phyloP scores from a whole-genome alignment of 1,140 invertebrate genomes.

The Drosophila obscura region DNA sequence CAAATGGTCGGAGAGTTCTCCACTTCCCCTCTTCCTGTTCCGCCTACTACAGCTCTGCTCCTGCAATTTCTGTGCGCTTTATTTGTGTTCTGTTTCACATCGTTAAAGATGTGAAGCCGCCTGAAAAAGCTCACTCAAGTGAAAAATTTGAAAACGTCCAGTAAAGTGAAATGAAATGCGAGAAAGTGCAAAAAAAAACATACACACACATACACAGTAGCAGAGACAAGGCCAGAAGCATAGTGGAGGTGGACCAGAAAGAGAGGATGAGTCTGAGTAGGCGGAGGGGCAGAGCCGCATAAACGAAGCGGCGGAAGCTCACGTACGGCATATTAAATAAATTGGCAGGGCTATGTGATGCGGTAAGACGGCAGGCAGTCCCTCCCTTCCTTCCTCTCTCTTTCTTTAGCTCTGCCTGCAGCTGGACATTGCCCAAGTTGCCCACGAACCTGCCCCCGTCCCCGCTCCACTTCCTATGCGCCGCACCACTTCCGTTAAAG shows the following conservation, averaged over 20 bases:
- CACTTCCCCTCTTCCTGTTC: constrained; percentile 5
- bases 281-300: constrained; percentile 23
- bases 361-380: constrained; percentile 36
- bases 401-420: too few relatives aligned
- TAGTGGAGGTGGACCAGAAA: neutral
- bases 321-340: constrained; percentile 82
- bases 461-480: too few relatives aligned
- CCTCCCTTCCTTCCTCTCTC: too few relatives aligned
- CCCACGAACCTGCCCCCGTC: too few relatives aligned
- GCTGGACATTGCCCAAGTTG: too few relatives aligned
- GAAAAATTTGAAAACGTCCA: constrained; percentile 81
- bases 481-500: constrained; percentile 1
- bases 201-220: neutral
- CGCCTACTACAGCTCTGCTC: neutral
- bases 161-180: constrained; percentile 70
- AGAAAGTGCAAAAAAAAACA: constrained; percentile 35
- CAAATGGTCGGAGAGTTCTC: constrained; percentile 57
- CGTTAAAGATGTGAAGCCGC: constrained; percentile 66
- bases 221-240: constrained; percentile 1
- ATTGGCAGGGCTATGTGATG: constrained; percentile 71
- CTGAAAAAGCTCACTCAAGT: constrained; percentile 67
- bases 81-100: constrained; percentile 27
- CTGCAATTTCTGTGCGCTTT: constrained; percentile 1
- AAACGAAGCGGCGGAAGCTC: constrained; percentile 56
- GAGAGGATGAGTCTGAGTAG: constrained; percentile 21